phyloP scores from a whole-genome alignment of 2,797 vertebrate species.

The Microcaecilia unicolor region DNA sequence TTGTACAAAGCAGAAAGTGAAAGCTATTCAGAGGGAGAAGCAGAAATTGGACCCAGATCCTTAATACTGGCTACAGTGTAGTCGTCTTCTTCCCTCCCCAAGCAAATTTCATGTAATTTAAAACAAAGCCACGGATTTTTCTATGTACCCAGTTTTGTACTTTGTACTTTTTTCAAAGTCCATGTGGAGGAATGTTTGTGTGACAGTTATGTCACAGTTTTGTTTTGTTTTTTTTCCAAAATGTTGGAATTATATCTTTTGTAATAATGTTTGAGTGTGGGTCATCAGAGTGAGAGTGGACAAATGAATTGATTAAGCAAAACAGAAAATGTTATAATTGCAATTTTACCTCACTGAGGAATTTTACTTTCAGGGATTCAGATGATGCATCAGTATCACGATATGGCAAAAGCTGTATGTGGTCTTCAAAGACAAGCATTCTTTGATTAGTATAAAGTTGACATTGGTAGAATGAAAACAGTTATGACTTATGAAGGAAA shows the following conservation, averaged over 20 bases:
- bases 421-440: slow-evolving; percentile 69
- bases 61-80: slow-evolving; percentile 46
- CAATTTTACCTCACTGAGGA: slow-evolving; percentile 91
- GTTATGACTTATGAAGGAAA: slow-evolving; percentile 86
- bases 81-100: too few relatives aligned
- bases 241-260: slow-evolving; percentile 65
- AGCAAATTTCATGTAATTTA: not conserved
- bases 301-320: slow-evolving; percentile 20
- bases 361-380: slow-evolving; percentile 88
- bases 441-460: slow-evolving; percentile 69
- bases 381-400: slow-evolving; percentile 80
- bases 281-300: slow-evolving; percentile 23
- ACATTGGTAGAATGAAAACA: slow-evolving; percentile 70
- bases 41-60: slow-evolving; percentile 29
- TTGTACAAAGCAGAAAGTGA: slow-evolving; percentile 28
- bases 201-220: slow-evolving; percentile 39
- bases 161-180: slow-evolving; percentile 60
- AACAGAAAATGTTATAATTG: slow-evolving; percentile 55
- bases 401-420: slow-evolving; percentile 78
- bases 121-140: slow-evolving; percentile 54
- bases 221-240: slow-evolving; percentile 67
- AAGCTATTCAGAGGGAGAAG: too few relatives aligned
- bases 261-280: slow-evolving; percentile 42
- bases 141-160: slow-evolving; percentile 41
- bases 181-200: slow-evolving; percentile 56